Percentiles rank a stretch among this genome's conserved stretches.
Evolutionary conservation across 2,797 vertebrate genomes (phyloP).

Genomic region (Rhynchonycteris naso): DNA sequence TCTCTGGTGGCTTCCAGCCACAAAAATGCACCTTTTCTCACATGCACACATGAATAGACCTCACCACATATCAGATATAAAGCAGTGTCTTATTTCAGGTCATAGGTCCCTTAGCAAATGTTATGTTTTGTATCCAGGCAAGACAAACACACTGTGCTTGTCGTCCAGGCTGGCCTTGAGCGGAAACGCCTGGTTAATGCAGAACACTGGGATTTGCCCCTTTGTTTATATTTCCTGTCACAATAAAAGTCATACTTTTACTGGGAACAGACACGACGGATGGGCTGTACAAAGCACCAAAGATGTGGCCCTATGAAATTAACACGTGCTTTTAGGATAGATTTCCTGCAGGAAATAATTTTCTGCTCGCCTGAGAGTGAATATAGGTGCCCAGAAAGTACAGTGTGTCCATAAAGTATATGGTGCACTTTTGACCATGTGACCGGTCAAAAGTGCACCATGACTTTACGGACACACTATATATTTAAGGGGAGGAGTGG

Average conservation of each 20-base stretch:
- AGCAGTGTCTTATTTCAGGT: neutral
- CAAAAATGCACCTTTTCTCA: neutral
- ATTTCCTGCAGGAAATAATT: neutral
- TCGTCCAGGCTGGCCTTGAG: neutral
- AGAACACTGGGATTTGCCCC: neutral
- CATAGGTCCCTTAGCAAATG: neutral
- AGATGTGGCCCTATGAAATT: neutral
- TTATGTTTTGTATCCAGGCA: neutral
- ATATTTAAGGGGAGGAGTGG: too few species aligned
- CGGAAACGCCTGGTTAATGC: neutral
- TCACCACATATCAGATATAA: neutral
- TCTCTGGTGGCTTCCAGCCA: neutral
- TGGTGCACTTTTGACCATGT: too few species aligned
- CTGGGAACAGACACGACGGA: neutral
- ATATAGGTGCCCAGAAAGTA: fast-evolving
- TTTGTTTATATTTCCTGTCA: neutral
- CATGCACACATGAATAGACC: neutral
- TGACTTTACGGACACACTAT: too few species aligned
- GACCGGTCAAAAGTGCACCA: too few species aligned
- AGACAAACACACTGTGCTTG: neutral
- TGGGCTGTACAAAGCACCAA: neutral
- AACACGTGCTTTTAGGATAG: neutral
- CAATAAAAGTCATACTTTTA: neutral
- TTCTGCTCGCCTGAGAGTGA: neutral
- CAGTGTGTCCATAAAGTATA: too few species aligned